phyloP scores from a whole-genome alignment of 2,888 invertebrate genomes.

The Ectemnius cavifrons region DNA sequence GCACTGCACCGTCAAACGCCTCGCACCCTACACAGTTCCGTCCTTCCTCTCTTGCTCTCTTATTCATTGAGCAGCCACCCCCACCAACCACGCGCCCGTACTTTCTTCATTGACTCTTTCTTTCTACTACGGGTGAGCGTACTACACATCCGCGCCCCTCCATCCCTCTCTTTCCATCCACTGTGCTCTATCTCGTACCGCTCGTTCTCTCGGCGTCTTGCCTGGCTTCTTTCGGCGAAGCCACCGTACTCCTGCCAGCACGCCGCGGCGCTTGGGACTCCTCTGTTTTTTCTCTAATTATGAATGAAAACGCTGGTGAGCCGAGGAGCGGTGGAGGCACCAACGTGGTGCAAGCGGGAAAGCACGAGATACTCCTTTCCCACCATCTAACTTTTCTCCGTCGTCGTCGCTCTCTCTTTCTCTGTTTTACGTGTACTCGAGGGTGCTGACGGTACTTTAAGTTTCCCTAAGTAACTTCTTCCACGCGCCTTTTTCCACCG shows the following conservation, averaged over 20 bases:
- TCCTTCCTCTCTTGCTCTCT: slow-evolving; percentile 64
- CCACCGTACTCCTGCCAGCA: slow-evolving; percentile 39
- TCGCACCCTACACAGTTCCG: slow-evolving; percentile 29
- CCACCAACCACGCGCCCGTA: slow-evolving; percentile 61
- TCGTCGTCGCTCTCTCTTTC: slow-evolving; percentile 20
- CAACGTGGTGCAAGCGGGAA: slow-evolving; percentile 17
- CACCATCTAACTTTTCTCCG: slow-evolving; percentile 9
- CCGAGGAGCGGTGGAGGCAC: slow-evolving; percentile 27
- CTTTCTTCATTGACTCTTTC: slow-evolving; percentile 79
- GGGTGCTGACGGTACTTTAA: slow-evolving; percentile 52
- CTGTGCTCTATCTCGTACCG: slow-evolving; percentile 29
- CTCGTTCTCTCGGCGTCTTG: slow-evolving; percentile 32
- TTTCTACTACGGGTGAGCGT: slow-evolving; percentile 76
- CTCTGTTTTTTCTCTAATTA: slow-evolving; percentile 77
- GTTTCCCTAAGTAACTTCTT: slow-evolving; percentile 51
- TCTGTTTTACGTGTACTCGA: too few species aligned
- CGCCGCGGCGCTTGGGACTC: slow-evolving; percentile 48
- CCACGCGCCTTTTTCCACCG: slow-evolving; percentile 24
- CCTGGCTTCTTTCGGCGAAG: slow-evolving; percentile 36
- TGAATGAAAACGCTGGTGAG: slow-evolving; percentile 75
- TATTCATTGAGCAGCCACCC: slow-evolving; percentile 75
- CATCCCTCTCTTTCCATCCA: slow-evolving; percentile 32
- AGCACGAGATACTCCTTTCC: slow-evolving; percentile 4
- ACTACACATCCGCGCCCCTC: slow-evolving; percentile 56
- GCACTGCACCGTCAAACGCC: slow-evolving; percentile 17